Base-by-base conservation (phyloP, 2,113 vertebrate species). In the Desmodus rotundus region DNA sequence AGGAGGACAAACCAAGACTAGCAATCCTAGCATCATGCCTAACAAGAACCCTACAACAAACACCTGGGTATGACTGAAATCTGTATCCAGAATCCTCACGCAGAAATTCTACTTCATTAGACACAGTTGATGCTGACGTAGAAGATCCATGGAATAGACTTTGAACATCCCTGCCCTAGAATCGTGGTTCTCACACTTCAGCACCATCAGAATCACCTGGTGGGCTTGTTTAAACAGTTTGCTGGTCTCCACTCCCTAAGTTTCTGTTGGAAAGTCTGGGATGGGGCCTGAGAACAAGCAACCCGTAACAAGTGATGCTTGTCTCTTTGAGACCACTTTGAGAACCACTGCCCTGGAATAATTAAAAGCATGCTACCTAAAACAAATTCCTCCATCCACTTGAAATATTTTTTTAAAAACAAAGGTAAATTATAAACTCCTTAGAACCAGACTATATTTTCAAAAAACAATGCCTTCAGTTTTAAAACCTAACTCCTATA, bases 401-500 rank as follows among this genome's bases (percentile, higher is more conserved):
- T 74, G 70, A 93, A 90, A 88, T 14, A 50, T 41, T 74, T 93
- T 33, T 72, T 19, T 72, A 84, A 88, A 83, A 70, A 33, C 72
- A 78, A 89, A 78, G 14, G 7, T 26, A 84, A 88, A 89, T 36
- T 83, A 19, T 45, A 47, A 67, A 74, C 80, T 13, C 8, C 47
- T 58, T 61, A 80, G 68, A 88, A 72, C 33, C n/a, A 38, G 33
- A n/a, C 36, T 73, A 36, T 61, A 61, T 50, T 74, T 83, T 15
- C 0, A 83, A 52, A 28, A 82, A 90, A 67, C 3, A 77, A 84
- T 9, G n/a, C 17, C 16, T 76, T 82, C 50, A 24, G 36, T 94
- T 91, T 82, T 94, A 83, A 94, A 87, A 91, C 7, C 20, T 70
- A 94, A 63, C 5, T 74, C 11, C 76, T 96, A 68, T 17, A 87